These are phyloP conservation scores for Caranx melampygus DNA, from an alignment of 2,113 vertebrate genomes.

Conservation along the genomic window DNA sequence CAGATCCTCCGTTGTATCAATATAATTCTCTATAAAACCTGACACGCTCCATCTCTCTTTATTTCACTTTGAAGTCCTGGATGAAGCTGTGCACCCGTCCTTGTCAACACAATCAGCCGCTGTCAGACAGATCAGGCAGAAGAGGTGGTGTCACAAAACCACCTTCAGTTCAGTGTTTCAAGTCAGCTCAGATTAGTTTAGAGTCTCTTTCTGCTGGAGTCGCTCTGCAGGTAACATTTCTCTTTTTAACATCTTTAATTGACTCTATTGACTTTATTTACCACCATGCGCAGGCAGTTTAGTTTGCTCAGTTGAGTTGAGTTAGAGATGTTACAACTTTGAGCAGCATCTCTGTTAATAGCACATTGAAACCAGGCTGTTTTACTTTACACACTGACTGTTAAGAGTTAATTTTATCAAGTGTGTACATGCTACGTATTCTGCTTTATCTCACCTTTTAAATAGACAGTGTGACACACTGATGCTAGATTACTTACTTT, in stretches of 20 bases:
- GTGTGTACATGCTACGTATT: background rate
- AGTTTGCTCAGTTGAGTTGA: too few relatives aligned
- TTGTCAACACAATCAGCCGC: background rate
- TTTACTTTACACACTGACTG: too few relatives aligned
- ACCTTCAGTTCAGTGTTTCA: background rate
- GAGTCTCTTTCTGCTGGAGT: background rate
- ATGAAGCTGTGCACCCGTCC: background rate
- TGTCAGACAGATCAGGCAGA: background rate
- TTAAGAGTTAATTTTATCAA: background rate
- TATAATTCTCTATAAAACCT: slow-evolving; percentile 94
- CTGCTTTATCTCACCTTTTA: too few relatives aligned
- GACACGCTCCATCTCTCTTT: slow-evolving; percentile 58
- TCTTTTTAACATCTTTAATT: background rate
- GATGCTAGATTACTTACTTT: background rate
- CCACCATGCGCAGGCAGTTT: background rate
- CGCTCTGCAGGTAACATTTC: background rate
- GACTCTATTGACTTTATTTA: background rate
- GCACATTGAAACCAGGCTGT: too few relatives aligned
- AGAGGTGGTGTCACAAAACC: background rate
- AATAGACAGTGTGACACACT: background rate
- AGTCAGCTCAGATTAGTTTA: background rate
- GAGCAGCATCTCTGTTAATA: background rate
- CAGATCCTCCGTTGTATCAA: slow-evolving; percentile 92
- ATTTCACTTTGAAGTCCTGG: slow-evolving; percentile 35
- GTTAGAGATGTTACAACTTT: background rate